These are phyloP conservation scores for Pantherophis alleghaniensis DNA, from an alignment of 2,797 vertebrate species.

Conservation along the genomic window DNA sequence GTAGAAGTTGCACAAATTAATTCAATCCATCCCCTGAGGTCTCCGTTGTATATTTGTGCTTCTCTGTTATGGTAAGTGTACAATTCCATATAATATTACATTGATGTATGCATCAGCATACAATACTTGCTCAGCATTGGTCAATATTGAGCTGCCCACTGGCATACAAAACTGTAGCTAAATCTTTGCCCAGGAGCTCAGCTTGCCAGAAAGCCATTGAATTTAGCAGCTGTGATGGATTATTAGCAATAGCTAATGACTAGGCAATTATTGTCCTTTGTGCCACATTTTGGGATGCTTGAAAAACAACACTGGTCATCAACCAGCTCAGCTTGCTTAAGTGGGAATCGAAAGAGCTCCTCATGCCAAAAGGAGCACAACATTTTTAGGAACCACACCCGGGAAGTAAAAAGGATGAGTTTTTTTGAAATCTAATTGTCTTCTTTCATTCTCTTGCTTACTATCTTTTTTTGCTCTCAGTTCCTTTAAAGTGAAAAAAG, in stretches of 20 bases:
- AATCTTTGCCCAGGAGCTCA: background rate
- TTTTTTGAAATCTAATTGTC: constrained; percentile 18
- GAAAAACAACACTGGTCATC: constrained; percentile 1
- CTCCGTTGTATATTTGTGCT: background rate
- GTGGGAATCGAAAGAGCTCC: constrained; percentile 2
- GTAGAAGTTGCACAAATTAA: background rate
- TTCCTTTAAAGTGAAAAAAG: constrained; percentile 20
- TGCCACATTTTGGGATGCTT: background rate
- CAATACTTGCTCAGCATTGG: background rate
- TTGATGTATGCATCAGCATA: background rate
- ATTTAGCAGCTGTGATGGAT: background rate
- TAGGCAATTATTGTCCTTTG: background rate
- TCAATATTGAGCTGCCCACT: background rate
- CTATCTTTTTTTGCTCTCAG: constrained; percentile 6
- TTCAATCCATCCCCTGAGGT: background rate
- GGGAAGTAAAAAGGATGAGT: background rate
- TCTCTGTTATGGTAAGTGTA: background rate
- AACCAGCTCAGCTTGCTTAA: background rate
- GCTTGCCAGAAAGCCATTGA: background rate
- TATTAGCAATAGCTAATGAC: constrained; percentile 6
- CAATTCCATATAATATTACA: background rate
- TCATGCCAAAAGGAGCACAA: constrained; percentile 2
- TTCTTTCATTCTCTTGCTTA: constrained; percentile 18
- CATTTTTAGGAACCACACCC: background rate
- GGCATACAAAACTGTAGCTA: background rate